Evolutionary conservation across 2,888 invertebrate genomes (phyloP).

Genomic region (Pterostichus madidus): DNA sequence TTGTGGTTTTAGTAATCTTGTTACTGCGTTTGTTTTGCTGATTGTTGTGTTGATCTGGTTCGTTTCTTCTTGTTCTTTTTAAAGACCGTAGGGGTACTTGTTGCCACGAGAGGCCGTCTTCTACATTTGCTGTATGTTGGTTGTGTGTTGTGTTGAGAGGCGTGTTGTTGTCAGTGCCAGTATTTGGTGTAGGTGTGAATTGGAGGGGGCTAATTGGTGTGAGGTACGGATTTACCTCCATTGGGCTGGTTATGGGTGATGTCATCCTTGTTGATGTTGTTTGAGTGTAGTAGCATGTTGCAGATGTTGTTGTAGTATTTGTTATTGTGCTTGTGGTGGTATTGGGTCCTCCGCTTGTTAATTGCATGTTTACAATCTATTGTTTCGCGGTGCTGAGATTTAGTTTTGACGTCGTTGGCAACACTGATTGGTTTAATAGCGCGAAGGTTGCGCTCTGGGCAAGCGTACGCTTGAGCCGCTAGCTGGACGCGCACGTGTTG

Average conservation of each 20-base stretch:
- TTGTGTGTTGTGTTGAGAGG: too few relatives aligned
- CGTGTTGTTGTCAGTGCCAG: too few relatives aligned
- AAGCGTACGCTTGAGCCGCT: too few relatives aligned
- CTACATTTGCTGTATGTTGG: not conserved
- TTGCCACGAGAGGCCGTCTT: slow-evolving; percentile 1
- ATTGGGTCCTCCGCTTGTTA: too few relatives aligned
- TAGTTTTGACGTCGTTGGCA: too few relatives aligned
- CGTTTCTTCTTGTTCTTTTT: not conserved
- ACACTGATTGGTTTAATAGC: too few relatives aligned
- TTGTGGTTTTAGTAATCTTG: too few relatives aligned
- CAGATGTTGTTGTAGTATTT: not conserved
- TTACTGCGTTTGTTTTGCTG: too few relatives aligned
- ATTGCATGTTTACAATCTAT: too few relatives aligned
- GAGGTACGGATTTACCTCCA: not conserved
- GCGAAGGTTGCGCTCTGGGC: too few relatives aligned
- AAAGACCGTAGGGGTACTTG: not conserved
- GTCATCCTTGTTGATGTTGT: not conserved
- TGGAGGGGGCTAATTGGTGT: not conserved
- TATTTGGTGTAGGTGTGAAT: not conserved
- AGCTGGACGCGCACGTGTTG: too few relatives aligned
- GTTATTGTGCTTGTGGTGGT: slow-evolving; percentile 1
- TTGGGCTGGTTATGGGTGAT: not conserved
- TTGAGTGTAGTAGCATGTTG: not conserved
- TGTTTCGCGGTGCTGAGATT: too few relatives aligned
- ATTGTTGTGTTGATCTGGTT: not conserved